These are phyloP conservation scores for Ecliptopera silaceata DNA, from an alignment of 2,888 invertebrate species.

Conservation along the genomic window DNA sequence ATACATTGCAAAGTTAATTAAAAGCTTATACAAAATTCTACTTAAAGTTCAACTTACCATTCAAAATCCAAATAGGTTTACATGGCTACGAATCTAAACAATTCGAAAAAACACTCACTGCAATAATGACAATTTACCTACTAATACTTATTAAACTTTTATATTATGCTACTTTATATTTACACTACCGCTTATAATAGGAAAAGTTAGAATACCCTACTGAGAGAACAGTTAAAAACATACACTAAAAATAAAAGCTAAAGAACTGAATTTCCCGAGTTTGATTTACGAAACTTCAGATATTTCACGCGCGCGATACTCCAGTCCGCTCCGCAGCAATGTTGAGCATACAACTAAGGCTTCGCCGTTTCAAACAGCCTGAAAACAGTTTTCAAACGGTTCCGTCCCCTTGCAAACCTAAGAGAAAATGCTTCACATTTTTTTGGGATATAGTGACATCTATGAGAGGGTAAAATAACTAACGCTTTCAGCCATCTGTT, in stretches of 20 bases:
- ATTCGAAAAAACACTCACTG: background rate
- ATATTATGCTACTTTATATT: background rate
- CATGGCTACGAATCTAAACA: background rate
- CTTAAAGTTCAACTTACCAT: background rate
- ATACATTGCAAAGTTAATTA: too few species aligned
- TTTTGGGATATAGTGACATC: slow-evolving; percentile 39
- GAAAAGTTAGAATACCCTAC: too few species aligned
- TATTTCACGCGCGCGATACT: slow-evolving; percentile 33
- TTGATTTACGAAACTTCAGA: slow-evolving; percentile 60
- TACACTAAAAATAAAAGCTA: background rate
- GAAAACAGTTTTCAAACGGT: slow-evolving; percentile 63
- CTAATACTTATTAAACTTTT: too few species aligned
- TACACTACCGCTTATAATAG: background rate
- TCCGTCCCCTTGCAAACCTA: slow-evolving; percentile 70
- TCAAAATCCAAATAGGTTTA: background rate
- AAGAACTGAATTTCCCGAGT: slow-evolving; percentile 32
- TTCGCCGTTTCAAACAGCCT: slow-evolving; percentile 52
- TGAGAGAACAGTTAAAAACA: background rate
- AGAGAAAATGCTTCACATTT: slow-evolving; percentile 62
- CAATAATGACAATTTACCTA: background rate
- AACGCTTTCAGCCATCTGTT: background rate
- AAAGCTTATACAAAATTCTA: too few species aligned
- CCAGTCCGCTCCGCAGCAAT: slow-evolving; percentile 52
- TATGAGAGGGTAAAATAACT: slow-evolving; percentile 15
- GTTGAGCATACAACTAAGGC: slow-evolving; percentile 67